phyloP scores from a whole-genome alignment of 2,113 vertebrate species.

The Brachyhypopomus occidentalis region DNA sequence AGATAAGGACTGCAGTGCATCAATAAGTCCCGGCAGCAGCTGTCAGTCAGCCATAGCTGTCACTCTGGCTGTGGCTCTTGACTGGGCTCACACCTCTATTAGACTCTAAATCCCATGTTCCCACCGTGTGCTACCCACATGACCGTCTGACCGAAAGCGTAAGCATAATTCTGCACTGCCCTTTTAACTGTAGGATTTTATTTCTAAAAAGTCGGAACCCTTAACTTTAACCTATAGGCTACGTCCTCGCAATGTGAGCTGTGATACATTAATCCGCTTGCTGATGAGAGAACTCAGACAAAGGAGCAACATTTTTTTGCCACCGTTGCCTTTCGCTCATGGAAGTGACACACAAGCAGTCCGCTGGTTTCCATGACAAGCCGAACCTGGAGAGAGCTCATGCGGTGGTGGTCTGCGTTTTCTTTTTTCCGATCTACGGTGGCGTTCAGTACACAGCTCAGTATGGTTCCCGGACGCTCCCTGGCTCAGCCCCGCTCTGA shows the following conservation, averaged over 20 bases:
- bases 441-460: slow-evolving; percentile 43
- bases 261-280: neutral
- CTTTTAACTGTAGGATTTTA: no score
- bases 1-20: slow-evolving; percentile 55
- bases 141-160: no score
- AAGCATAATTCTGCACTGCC: no score
- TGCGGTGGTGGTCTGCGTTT: slow-evolving; percentile 30
- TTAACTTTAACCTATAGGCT: neutral
- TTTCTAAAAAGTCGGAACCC: no score
- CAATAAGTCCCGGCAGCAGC: slow-evolving; percentile 46
- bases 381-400: slow-evolving; percentile 42
- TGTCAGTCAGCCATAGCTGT: slow-evolving; percentile 52
- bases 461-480: slow-evolving; percentile 50
- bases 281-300: neutral
- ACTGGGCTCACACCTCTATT: slow-evolving; percentile 11
- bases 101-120: neutral
- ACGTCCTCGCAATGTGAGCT: neutral
- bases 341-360: neutral
- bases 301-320: neutral
- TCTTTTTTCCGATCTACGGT: slow-evolving; percentile 53
- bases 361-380: neutral
- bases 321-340: no score
- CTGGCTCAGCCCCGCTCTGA: slow-evolving; percentile 50
- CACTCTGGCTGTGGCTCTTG: slow-evolving; percentile 43
- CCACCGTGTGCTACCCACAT: no score